Evolutionary conservation across 2,113 vertebrate genomes (phyloP).

Genomic region (Ivindomyrus marchei): DNA sequence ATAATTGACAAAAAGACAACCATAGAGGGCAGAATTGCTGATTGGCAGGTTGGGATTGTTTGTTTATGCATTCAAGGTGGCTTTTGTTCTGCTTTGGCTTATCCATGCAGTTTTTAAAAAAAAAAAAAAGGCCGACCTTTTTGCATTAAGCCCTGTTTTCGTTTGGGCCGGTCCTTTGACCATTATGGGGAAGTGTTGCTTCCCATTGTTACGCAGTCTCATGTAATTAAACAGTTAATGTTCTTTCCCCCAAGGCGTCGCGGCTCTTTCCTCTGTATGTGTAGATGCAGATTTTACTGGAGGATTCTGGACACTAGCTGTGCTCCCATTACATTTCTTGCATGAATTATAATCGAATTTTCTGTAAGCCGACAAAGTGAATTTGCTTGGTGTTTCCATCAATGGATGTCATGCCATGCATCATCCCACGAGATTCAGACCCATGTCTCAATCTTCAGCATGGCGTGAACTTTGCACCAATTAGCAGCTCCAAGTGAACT

Average conservation of each 20-base stretch:
- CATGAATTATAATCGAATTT: not conserved
- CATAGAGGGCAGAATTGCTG: slow-evolving; percentile 3
- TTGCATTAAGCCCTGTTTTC: not conserved
- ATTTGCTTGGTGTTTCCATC: not conserved
- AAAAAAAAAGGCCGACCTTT: not conserved
- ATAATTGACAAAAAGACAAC: not conserved
- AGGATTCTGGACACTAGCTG: not conserved
- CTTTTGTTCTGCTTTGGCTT: not conserved
- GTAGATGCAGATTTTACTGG: not conserved
- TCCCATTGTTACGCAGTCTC: not conserved
- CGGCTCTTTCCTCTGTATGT: not conserved
- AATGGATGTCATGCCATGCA: not conserved
- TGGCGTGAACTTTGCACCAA: not conserved
- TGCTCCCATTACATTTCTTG: not conserved
- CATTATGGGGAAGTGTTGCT: not conserved
- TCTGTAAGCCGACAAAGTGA: not conserved
- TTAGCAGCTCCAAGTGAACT: not conserved
- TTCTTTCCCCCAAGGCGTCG: not conserved
- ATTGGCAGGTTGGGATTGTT: not conserved
- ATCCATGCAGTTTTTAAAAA: not conserved
- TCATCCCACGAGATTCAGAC: no score
- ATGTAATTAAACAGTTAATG: not conserved
- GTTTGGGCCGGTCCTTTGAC: not conserved
- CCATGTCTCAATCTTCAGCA: not conserved
- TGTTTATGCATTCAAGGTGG: not conserved